Conservation (phyloP, 2,888 invertebrate species). For the Drosophila quasianomalipes region DNA sequence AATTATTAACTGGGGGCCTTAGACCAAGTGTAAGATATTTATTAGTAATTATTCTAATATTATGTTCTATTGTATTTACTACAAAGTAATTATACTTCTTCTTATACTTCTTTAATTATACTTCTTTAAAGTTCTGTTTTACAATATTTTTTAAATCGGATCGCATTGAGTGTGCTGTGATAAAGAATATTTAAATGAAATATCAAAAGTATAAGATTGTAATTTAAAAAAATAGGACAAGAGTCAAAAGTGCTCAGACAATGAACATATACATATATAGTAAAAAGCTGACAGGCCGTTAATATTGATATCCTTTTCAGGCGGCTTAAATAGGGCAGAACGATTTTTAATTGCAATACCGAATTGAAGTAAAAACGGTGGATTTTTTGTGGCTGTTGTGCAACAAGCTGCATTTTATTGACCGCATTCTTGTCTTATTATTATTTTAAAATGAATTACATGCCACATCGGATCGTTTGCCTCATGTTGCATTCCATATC, state of each 20-base stretch:
- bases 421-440: constrained; percentile 63
- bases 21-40: not conserved
- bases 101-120: no score
- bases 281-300: constrained; percentile 1
- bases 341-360: constrained; percentile 22
- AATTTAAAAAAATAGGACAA: not conserved
- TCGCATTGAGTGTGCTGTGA: not conserved
- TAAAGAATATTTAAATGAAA: not conserved
- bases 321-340: constrained; percentile 23
- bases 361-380: constrained; percentile 6
- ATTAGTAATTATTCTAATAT: not conserved
- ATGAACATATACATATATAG: not conserved
- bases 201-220: not conserved
- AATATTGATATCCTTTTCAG: constrained; percentile 13
- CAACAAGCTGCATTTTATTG: constrained; percentile 48
- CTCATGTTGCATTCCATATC: constrained; percentile 1
- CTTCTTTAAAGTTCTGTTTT: no score
- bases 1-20: not conserved
- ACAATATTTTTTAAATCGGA: not conserved
- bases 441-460: constrained; percentile 81
- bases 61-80: not conserved
- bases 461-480: constrained; percentile 44
- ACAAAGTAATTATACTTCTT: not conserved
- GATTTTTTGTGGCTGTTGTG: constrained; percentile 5
- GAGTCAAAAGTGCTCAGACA: not conserved